Percentiles rank a stretch among this genome's conserved stretches.
Evolutionary conservation across 92 coral and sea anemone species (phyloP).

Genomic region (Micromussa lordhowensis): DNA sequence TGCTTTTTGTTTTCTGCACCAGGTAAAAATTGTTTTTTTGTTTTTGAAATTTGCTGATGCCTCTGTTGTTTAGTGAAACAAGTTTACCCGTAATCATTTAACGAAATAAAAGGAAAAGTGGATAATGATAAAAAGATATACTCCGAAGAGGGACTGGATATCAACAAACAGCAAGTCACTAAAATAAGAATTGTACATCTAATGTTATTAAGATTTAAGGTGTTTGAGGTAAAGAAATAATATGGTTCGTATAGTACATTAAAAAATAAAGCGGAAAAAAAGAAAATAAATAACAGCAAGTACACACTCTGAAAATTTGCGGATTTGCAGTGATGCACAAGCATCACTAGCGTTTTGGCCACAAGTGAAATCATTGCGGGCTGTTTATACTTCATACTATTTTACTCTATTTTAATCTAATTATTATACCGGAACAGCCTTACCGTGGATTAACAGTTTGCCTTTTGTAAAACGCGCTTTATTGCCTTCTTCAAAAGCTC

Average conservation of each 20-base stretch:
- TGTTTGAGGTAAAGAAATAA: background rate
- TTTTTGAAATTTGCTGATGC: conserved; percentile 39
- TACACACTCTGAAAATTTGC: background rate
- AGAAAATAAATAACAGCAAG: background rate
- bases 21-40: conserved; percentile 34
- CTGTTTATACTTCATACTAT: background rate
- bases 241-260: background rate
- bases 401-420: background rate
- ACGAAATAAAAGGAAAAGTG: too few relatives aligned
- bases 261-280: background rate
- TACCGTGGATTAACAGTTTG: background rate
- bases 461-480: background rate
- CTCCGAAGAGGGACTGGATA: background rate
- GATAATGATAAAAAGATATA: too few relatives aligned
- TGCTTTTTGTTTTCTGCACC: conserved; percentile 44
- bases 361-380: background rate
- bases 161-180: too few relatives aligned
- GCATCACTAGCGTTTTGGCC: background rate
- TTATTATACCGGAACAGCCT: background rate
- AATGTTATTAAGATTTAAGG: background rate
- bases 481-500: background rate
- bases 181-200: background rate
- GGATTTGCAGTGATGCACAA: background rate
- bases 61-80: conserved; percentile 22
- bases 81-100: conserved; percentile 1